phyloP scores from a whole-genome alignment of 2,888 invertebrate genomes.

The Hirtodrosophila trivittata region DNA sequence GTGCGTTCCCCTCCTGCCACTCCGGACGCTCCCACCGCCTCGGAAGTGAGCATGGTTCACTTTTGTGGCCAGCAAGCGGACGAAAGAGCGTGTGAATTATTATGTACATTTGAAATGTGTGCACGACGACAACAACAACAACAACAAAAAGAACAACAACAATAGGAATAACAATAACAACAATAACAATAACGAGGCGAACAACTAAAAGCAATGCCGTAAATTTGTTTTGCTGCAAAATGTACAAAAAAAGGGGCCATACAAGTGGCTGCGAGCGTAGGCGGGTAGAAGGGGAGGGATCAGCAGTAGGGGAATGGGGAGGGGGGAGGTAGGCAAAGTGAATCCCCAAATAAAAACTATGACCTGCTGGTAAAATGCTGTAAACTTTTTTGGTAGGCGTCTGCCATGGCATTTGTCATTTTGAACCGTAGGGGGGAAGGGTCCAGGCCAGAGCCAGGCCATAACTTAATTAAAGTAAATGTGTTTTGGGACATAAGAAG shows the following conservation, averaged over 20 bases:
- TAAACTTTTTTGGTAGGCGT: constrained; percentile 74
- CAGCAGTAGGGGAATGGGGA: neutral
- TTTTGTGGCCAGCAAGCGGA: constrained; percentile 35
- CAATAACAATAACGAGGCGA: constrained; percentile 43
- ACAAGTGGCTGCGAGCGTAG: constrained; percentile 10
- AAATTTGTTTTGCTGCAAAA: constrained; percentile 70
- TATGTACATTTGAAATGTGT: constrained; percentile 78
- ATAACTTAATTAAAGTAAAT: constrained; percentile 78
- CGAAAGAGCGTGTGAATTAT: constrained; percentile 70
- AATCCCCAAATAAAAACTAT: constrained; percentile 71
- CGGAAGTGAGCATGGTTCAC: constrained; percentile 4
- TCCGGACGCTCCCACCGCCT: neutral
- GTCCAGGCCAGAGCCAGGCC: constrained; percentile 11
- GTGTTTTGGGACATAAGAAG: constrained; percentile 58
- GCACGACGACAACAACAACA: constrained; percentile 50
- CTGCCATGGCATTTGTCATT: constrained; percentile 67
- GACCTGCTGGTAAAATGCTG: constrained; percentile 64
- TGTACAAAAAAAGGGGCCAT: constrained; percentile 33
- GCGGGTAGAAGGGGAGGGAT: neutral
- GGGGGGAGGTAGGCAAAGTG: constrained; percentile 32
- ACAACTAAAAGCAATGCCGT: constrained; percentile 76
- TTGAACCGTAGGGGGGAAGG: constrained; percentile 23
- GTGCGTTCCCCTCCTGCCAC: constrained; percentile 48
- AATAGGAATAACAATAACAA: constrained; percentile 13
- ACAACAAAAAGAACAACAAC: constrained; percentile 21